phyloP scores from a whole-genome alignment of 2,888 invertebrate genomes.

The Drosophila nigritarsus region DNA sequence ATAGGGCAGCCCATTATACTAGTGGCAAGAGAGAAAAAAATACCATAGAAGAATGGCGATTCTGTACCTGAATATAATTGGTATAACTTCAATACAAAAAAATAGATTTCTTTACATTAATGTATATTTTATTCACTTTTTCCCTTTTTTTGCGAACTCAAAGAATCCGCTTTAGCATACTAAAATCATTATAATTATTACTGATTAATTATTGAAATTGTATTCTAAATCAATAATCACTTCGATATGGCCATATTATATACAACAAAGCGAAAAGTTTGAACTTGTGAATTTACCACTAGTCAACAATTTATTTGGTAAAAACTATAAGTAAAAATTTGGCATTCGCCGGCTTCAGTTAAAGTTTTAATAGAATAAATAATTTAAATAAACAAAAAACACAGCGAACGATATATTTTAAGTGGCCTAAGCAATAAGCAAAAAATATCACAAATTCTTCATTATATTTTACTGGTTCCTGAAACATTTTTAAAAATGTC shows the following conservation, averaged over 20 bases:
- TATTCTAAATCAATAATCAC: neutral
- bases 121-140: neutral
- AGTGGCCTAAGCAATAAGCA: neutral
- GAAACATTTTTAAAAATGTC: neutral
- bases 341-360: too few relatives aligned
- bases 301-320: too few relatives aligned
- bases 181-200: neutral
- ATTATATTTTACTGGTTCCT: too few relatives aligned
- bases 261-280: too few relatives aligned
- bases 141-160: neutral
- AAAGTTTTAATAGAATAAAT: too few relatives aligned
- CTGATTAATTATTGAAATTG: neutral
- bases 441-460: neutral
- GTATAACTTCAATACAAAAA: slow-evolving; percentile 1
- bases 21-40: neutral
- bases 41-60: slow-evolving; percentile 22
- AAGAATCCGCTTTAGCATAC: too few relatives aligned
- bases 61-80: neutral
- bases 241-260: neutral
- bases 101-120: neutral
- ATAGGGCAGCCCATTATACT: slow-evolving; percentile 9
- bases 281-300: too few relatives aligned
- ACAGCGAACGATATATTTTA: neutral
- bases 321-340: too few relatives aligned
- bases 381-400: too few relatives aligned